Percentiles rank a stretch among this genome's conserved stretches.
These are phyloP conservation scores for Sebastolobus alascanus DNA, from an alignment of 2,797 vertebrate species.

Conservation along the genomic window DNA sequence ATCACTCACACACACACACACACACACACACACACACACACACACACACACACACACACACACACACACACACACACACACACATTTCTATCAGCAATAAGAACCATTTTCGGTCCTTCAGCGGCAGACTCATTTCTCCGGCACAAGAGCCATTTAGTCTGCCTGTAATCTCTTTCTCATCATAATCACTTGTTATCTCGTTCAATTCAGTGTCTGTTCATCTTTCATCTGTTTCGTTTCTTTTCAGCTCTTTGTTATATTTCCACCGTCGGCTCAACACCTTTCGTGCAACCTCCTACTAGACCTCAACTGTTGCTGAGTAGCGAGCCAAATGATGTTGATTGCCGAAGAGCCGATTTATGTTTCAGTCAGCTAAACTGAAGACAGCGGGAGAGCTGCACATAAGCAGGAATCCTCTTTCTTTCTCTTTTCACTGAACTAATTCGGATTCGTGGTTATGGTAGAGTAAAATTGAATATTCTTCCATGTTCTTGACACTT, in stretches of 20 bases:
- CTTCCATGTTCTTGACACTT: background rate
- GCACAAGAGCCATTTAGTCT: conserved; percentile 41
- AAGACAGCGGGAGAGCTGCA: background rate
- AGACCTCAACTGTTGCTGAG: background rate
- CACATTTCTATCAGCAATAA: conserved; percentile 42
- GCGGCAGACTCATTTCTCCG: conserved; percentile 45
- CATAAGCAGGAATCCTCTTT: background rate
- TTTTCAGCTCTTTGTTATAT: conserved; percentile 5
- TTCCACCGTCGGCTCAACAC: background rate
- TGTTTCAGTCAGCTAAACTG: conserved; percentile 9
- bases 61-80: conserved; percentile 12
- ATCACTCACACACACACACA: conserved; percentile 1
- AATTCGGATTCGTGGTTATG: background rate
- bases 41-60: conserved; percentile 14
- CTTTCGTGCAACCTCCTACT: background rate
- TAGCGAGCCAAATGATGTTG: conserved; percentile 8
- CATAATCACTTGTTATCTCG: conserved; percentile 51
- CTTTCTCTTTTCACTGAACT: background rate
- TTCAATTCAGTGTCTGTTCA: conserved; percentile 33
- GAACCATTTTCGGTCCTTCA: conserved; percentile 53
- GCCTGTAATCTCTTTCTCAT: conserved; percentile 37
- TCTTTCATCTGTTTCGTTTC: conserved; percentile 31
- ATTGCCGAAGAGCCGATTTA: conserved; percentile 26
- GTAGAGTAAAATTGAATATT: background rate
- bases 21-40: background rate